A percentile compares a stretch with the other conserved stretches of the same genome.
Conservation (phyloP, 2,113 vertebrate species). For the Pachypanchax playfairii region DNA sequence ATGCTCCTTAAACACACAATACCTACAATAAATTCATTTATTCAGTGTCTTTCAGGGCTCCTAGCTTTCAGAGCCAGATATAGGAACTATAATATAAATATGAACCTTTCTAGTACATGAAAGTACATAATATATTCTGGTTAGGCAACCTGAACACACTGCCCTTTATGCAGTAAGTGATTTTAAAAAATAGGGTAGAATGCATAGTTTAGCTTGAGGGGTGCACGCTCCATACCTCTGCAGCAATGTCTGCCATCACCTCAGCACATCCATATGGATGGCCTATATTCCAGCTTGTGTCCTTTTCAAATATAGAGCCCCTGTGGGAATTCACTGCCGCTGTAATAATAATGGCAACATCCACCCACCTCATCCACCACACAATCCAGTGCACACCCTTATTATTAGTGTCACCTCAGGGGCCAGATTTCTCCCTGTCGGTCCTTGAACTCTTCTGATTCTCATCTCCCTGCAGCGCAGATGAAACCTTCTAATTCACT, state of each 20-base stretch:
- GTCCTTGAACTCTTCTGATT: slow-evolving; percentile 41
- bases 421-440: slow-evolving; percentile 36
- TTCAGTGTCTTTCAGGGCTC: no score
- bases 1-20: no score
- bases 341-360: slow-evolving; percentile 44
- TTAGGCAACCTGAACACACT: slow-evolving; percentile 43
- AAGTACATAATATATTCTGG: slow-evolving; percentile 20
- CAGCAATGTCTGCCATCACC: slow-evolving; percentile 51
- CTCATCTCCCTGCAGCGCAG: slow-evolving; percentile 11
- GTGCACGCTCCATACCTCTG: slow-evolving; percentile 26
- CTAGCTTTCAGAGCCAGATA: neutral
- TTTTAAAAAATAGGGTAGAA: neutral
- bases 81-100: neutral
- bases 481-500: slow-evolving; percentile 12
- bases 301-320: slow-evolving; percentile 49
- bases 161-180: slow-evolving; percentile 40
- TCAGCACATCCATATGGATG: slow-evolving; percentile 61
- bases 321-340: slow-evolving; percentile 56
- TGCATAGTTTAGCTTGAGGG: slow-evolving; percentile 56
- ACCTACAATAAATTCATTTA: no score
- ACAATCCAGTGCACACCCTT: slow-evolving; percentile 28
- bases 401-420: slow-evolving; percentile 62
- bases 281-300: slow-evolving; percentile 49
- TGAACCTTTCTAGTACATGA: neutral
- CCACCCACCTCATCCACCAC: slow-evolving; percentile 2